phyloP scores from a whole-genome alignment of 1,140 invertebrate species.

The Condylostylus longicornis region DNA sequence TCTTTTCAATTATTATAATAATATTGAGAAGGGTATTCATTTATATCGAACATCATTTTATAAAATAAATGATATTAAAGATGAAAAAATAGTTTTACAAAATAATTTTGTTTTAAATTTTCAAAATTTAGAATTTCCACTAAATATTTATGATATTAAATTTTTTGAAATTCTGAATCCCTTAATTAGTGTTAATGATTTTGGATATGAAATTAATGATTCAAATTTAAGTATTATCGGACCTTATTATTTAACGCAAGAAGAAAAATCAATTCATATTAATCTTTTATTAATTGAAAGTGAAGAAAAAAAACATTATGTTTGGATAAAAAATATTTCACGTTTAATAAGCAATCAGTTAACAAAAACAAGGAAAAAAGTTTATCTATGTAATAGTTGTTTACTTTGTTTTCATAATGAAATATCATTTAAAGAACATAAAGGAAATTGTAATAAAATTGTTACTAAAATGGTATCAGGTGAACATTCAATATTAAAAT shows the following conservation, averaged over 20 bases:
- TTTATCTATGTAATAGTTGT: constrained; percentile 21
- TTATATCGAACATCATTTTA: neutral
- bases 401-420: constrained; percentile 14
- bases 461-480: constrained; percentile 12
- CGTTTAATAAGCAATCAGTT: constrained; percentile 17
- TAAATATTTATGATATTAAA: constrained; percentile 7
- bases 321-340: constrained; percentile 19
- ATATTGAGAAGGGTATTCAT: neutral
- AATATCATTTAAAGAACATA: constrained; percentile 13
- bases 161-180: constrained; percentile 10
- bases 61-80: constrained; percentile 1
- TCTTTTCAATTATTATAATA: constrained; percentile 6
- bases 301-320: constrained; percentile 16
- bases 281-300: constrained; percentile 12
- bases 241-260: constrained; percentile 1
- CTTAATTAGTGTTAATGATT: constrained; percentile 1
- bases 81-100: neutral
- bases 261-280: constrained; percentile 3
- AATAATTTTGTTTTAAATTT: neutral
- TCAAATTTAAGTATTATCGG: constrained; percentile 1
- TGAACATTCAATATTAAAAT: constrained; percentile 11
- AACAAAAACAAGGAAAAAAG: constrained; percentile 10
- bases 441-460: constrained; percentile 6
- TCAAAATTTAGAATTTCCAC: constrained; percentile 6
- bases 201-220: constrained; percentile 3